Evolutionary conservation across 2,888 invertebrate genomes (phyloP).

Genomic region (Arrhopalites spinosus): DNA sequence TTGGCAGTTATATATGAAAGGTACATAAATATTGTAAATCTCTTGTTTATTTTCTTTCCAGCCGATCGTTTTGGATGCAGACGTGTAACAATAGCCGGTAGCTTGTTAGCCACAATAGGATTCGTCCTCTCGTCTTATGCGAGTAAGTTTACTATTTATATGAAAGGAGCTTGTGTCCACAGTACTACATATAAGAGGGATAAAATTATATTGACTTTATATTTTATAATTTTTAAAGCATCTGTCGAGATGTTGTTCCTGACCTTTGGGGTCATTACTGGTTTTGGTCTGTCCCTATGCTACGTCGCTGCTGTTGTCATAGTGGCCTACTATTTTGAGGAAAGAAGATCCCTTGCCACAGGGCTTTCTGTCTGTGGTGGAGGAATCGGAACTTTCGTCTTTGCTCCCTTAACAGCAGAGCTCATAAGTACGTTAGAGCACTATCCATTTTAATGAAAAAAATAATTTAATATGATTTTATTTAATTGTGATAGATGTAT

Average conservation of each 20-base stretch:
- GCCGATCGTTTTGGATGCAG: constrained; percentile 68
- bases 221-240: constrained; percentile 62
- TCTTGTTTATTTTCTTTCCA: too few relatives aligned
- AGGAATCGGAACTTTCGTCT: constrained; percentile 85
- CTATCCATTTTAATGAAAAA: neutral
- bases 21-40: too few relatives aligned
- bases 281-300: constrained; percentile 82
- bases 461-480: neutral
- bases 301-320: constrained; percentile 85
- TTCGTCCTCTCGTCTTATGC: constrained; percentile 76
- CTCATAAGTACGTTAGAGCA: constrained; percentile 63
- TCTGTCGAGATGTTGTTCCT: constrained; percentile 78
- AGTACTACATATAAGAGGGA: too few relatives aligned
- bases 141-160: constrained; percentile 51
- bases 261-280: constrained; percentile 82
- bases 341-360: constrained; percentile 80
- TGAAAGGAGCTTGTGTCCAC: too few relatives aligned
- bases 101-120: constrained; percentile 74
- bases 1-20: too few relatives aligned
- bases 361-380: constrained; percentile 85
- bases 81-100: constrained; percentile 76
- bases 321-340: constrained; percentile 88
- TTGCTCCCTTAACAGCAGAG: constrained; percentile 77
- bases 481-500: constrained; percentile 63
- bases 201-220: too few relatives aligned